Base-by-base conservation (phyloP, 2,113 vertebrate genomes). In the Dascyllus trimaculatus region DNA sequence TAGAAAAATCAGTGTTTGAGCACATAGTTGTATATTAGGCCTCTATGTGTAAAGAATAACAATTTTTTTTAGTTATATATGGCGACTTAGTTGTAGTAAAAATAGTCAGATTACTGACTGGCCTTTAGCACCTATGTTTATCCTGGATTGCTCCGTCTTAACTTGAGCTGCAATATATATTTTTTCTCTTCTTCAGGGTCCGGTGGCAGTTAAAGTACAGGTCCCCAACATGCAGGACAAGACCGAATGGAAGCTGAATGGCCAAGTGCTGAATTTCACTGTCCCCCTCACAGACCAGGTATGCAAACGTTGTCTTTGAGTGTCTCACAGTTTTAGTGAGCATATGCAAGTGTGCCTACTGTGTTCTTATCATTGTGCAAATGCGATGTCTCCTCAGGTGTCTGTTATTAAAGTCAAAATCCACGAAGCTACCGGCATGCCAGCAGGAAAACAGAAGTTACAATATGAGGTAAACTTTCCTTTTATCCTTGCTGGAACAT, bases 181-280 rank as follows among this genome's bases (percentile, higher is more conserved):
- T 21, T 22, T 40, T 9, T 51, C 22, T 14, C 7, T 18, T 54
- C 79, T 71, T 1, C 52, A 99, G 98, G 97, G 97, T 88, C 97
- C 98, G 0, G 98, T 99, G 74, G 96, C 97, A 0, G 97, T 99
- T 86, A 99, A 99, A 93, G 98, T 99, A 9, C 98, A 99, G 66
- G 98, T 99, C 11, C 98, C 97, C 83, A 99, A 98, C 94, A 99
- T 99, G 98, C 98, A 99, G 92, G 98, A 99, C 93, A 99, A 99
- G 95, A 97, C 96, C 0, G 98, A 99, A 96, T 99, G 98, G 98
- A 99, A 99, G 78, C 94, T 99, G 74, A 96, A 94, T 0, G 98
- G 98, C 77, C 98, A 99, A 88, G 95, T 98, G 78, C 89, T 99
- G 86, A 97, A 95, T 86, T 99, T 99, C 92, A 98, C 97, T 3